These are phyloP conservation scores for Pollicipes pollicipes DNA, from an alignment of 1,140 invertebrate species.

Conservation along the genomic window DNA sequence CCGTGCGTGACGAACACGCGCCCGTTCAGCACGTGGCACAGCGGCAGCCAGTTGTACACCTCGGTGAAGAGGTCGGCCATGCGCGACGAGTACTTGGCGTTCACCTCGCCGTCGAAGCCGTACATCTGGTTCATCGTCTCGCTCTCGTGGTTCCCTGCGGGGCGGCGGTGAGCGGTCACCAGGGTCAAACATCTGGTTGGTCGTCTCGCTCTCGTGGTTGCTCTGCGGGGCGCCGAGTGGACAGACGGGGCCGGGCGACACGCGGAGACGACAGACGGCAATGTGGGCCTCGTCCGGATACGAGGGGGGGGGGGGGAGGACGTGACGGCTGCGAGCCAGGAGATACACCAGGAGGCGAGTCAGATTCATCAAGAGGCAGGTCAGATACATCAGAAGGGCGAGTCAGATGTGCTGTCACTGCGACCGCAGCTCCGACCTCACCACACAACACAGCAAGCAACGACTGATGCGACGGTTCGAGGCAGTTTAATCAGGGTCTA, in stretches of 20 bases:
- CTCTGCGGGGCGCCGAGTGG: too few species aligned
- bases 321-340: neutral
- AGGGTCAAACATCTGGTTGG: neutral
- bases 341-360: too few species aligned
- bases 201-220: too few species aligned
- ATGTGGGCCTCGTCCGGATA: neutral
- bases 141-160: slow-evolving; percentile 89
- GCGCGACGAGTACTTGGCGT: slow-evolving; percentile 76
- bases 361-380: too few species aligned
- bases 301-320: neutral
- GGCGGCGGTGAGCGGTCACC: neutral
- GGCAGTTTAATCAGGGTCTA: too few species aligned
- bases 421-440: too few species aligned
- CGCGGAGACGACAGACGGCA: neutral
- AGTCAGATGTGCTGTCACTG: too few species aligned
- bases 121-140: slow-evolving; percentile 99
- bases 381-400: too few species aligned
- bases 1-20: slow-evolving; percentile 81
- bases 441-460: too few species aligned
- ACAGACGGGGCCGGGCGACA: too few species aligned
- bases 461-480: too few species aligned
- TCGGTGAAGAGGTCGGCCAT: slow-evolving; percentile 97
- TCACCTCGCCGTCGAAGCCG: slow-evolving; percentile 95
- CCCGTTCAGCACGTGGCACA: slow-evolving; percentile 87
- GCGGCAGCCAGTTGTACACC: slow-evolving; percentile 92